These are phyloP conservation scores for Muscina levida DNA, from an alignment of 2,888 invertebrate species.

Conservation along the genomic window DNA sequence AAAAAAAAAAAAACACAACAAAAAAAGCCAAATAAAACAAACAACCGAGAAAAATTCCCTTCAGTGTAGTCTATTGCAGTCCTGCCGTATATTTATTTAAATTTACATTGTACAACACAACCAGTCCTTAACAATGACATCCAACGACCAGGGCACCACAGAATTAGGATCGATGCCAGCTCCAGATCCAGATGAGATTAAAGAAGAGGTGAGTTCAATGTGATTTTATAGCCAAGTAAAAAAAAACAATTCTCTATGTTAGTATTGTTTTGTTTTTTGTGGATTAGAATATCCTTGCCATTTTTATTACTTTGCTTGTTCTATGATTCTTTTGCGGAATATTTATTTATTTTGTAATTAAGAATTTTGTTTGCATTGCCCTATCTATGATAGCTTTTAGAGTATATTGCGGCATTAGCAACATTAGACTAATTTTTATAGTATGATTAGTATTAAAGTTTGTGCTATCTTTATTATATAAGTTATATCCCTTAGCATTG, in stretches of 20 bases:
- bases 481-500: no score
- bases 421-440: no score
- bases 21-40: no score
- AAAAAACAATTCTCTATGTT: no score
- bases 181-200: background rate
- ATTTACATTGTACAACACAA: background rate
- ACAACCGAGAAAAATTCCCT: no score
- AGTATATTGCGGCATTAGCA: background rate
- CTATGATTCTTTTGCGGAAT: background rate
- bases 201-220: conserved; percentile 22
- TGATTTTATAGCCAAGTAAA: no score
- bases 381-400: conserved; percentile 9
- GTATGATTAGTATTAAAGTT: background rate
- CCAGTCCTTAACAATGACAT: conserved; percentile 1
- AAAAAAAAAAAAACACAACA: no score
- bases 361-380: background rate
- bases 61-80: background rate
- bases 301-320: background rate
- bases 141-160: background rate
- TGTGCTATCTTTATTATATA: background rate
- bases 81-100: background rate
- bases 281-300: background rate
- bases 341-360: conserved; percentile 3
- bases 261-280: background rate
- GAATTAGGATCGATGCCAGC: conserved; percentile 27